phyloP scores from a whole-genome alignment of 2,113 vertebrate genomes.

The Nymphicus hollandicus region DNA sequence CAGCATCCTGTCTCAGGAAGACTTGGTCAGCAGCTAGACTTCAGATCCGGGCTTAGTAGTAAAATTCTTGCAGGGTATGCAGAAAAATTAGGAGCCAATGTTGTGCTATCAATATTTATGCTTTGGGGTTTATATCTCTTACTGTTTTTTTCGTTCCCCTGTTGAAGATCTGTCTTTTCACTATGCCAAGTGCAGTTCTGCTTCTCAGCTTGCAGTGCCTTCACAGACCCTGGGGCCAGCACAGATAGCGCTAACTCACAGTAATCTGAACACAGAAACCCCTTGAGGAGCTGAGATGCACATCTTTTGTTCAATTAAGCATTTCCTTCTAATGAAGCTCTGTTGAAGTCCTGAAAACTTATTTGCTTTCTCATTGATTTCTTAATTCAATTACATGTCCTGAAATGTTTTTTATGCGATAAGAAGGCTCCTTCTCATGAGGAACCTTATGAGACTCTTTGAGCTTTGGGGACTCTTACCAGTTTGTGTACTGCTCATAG shows the following conservation, averaged over 20 bases:
- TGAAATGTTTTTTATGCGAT: neutral
- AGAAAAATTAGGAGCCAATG: neutral
- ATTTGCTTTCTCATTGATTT: neutral
- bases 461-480: neutral
- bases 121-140: neutral
- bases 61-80: neutral
- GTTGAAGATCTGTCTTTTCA: neutral
- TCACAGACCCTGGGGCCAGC: neutral
- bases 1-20: neutral
- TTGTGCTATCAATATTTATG: slow-evolving; percentile 26
- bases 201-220: neutral
- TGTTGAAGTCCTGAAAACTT: neutral
- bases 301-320: neutral
- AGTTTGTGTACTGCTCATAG: neutral
- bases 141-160: neutral
- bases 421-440: neutral
- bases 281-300: neutral
- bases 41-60: neutral
- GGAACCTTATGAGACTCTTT: neutral
- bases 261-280: neutral
- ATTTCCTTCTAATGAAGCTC: neutral
- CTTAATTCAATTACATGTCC: neutral
- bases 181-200: neutral
- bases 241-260: neutral
- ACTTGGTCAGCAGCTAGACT: neutral